phyloP scores from a whole-genome alignment of 2,888 invertebrate species.

The Globia sparganii region DNA sequence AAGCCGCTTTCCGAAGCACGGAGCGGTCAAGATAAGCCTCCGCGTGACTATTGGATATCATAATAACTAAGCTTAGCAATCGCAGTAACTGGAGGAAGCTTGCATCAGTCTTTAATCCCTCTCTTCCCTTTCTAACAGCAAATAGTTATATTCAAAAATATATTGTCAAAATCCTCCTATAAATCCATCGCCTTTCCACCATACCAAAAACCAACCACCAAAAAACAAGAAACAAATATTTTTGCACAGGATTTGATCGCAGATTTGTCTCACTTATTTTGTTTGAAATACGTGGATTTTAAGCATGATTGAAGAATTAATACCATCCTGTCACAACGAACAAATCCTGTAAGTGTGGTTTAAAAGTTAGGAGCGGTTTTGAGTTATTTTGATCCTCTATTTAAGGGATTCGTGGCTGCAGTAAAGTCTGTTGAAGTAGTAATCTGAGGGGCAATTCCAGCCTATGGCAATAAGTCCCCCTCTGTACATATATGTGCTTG shows the following conservation, averaged over 20 bases:
- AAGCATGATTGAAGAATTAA: conserved; percentile 84
- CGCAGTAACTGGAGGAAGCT: neutral
- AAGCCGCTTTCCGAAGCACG: neutral
- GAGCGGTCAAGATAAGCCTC: neutral
- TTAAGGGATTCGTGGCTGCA: neutral
- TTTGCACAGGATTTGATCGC: conserved; percentile 23
- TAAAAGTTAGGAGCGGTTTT: conserved; percentile 17
- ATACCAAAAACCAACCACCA: conserved; percentile 6
- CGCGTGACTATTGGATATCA: neutral
- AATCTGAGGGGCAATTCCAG: no score
- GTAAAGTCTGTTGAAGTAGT: neutral
- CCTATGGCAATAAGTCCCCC: no score
- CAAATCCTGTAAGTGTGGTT: conserved; percentile 70
- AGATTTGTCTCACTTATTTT: conserved; percentile 49
- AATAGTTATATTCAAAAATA: conserved; percentile 7
- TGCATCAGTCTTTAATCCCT: neutral
- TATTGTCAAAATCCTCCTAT: neutral
- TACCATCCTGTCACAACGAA: conserved; percentile 77
- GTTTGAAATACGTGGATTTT: conserved; percentile 68
- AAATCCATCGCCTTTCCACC: conserved; percentile 22
- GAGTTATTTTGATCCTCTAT: conserved; percentile 16
- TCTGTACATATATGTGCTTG: no score
- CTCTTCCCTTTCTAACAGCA: conserved; percentile 4
- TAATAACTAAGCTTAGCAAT: neutral
- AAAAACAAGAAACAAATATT: conserved; percentile 21